Conservation (phyloP, 2,888 invertebrate genomes). For the Fragum whitleyi region DNA sequence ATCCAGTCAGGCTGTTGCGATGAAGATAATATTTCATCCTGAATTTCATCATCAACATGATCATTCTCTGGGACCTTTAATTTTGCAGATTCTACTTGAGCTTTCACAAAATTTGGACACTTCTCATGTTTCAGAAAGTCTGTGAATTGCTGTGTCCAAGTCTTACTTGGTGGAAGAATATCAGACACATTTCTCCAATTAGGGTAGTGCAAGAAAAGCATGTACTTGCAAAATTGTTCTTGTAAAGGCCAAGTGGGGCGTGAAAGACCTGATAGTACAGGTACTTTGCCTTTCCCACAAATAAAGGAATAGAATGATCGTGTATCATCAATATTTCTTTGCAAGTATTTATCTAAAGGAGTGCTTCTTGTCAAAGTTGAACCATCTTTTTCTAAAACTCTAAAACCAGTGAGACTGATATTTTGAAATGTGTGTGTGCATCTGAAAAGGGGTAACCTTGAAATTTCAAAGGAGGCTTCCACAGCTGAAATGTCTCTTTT, state of each 20-base stretch:
- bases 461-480: conserved; percentile 60
- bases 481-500: conserved; percentile 64
- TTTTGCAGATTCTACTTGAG: conserved; percentile 52
- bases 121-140: conserved; percentile 40
- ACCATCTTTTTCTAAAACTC: conserved; percentile 43
- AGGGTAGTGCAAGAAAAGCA: conserved; percentile 60
- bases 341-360: conserved; percentile 55
- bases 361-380: conserved; percentile 50
- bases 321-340: conserved; percentile 32
- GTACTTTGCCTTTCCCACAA: conserved; percentile 20
- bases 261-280: neutral
- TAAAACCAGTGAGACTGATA: conserved; percentile 57
- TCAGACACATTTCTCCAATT: conserved; percentile 60
- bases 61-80: neutral
- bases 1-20: conserved; percentile 23
- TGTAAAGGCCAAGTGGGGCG: conserved; percentile 51
- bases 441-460: conserved; percentile 48
- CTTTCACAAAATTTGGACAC: conserved; percentile 61
- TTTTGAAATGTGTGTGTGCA: conserved; percentile 63
- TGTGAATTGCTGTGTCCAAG: conserved; percentile 55
- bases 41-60: neutral
- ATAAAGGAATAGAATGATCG: conserved; percentile 43
- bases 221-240: conserved; percentile 54
- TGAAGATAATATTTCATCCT: conserved; percentile 31
- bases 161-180: conserved; percentile 45